Evolutionary conservation across 2,113 vertebrate genomes (phyloP).

Genomic region (Seriola aureovittata): DNA sequence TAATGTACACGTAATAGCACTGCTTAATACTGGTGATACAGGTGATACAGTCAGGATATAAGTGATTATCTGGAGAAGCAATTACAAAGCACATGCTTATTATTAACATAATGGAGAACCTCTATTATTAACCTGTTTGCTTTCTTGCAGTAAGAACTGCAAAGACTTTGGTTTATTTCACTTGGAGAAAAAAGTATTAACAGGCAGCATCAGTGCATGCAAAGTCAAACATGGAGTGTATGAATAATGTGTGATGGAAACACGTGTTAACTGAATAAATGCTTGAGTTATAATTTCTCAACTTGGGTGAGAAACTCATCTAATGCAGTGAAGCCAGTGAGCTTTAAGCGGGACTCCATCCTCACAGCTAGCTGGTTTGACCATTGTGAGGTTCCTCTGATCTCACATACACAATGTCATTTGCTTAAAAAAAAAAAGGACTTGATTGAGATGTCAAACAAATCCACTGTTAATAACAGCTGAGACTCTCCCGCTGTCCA

Average conservation of each 20-base stretch:
- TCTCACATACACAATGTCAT: not conserved
- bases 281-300: not conserved
- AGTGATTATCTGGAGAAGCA: conserved; percentile 1
- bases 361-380: not conserved
- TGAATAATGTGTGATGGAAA: conserved; percentile 10
- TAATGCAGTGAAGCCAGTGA: not conserved
- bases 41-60: not conserved
- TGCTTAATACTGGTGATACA: conserved; percentile 9
- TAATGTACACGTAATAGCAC: not conserved
- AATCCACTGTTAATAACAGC: not conserved
- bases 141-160: conserved; percentile 2
- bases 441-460: not conserved
- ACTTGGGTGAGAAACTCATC: conserved; percentile 1
- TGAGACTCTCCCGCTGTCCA: not conserved
- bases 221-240: conserved; percentile 2
- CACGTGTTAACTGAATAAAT: not conserved
- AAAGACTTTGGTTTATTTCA: conserved; percentile 36
- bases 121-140: not conserved
- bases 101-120: conserved; percentile 1
- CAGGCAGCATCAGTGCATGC: conserved; percentile 1
- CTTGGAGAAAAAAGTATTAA: conserved; percentile 9
- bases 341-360: not conserved
- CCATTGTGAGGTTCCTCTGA: not conserved
- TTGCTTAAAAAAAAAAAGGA: not conserved
- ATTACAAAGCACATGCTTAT: conserved; percentile 5